These are phyloP conservation scores for Meloidogyne floridensis DNA, from an alignment of 1,140 invertebrate genomes.

Conservation along the genomic window DNA sequence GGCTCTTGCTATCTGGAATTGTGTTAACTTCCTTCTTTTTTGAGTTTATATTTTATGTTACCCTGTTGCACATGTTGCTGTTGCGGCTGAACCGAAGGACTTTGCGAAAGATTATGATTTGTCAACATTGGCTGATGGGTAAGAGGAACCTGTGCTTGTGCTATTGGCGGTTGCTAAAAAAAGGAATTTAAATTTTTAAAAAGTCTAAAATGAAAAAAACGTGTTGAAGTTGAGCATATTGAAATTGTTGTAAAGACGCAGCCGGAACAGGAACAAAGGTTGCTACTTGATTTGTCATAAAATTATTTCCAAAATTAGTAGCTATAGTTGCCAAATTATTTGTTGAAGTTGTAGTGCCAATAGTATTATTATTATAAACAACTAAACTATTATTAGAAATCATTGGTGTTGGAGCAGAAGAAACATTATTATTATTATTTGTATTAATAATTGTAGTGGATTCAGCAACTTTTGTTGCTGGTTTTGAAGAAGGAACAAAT, in stretches of 20 bases:
- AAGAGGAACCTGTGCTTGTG: not conserved
- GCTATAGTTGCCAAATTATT: not conserved
- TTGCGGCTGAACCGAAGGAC: not conserved
- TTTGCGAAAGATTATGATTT: not conserved
- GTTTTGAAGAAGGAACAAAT: slow-evolving; percentile 15
- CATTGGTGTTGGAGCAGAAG: slow-evolving; percentile 12
- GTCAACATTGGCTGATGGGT: not conserved
- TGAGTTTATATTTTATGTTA: not conserved
- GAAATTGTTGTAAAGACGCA: not conserved
- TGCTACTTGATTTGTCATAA: slow-evolving; percentile 6
- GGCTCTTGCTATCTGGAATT: too few relatives aligned
- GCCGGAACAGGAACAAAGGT: slow-evolving; percentile 14
- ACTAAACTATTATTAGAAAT: slow-evolving; percentile 18
- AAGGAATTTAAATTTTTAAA: slow-evolving; percentile 1
- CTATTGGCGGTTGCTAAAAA: not conserved
- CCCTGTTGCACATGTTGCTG: not conserved
- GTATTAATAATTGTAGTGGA: not conserved
- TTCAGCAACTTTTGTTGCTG: not conserved
- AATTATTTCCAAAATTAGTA: not conserved
- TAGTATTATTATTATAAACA: not conserved
- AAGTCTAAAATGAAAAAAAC: not conserved
- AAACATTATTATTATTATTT: not conserved
- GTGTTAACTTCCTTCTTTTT: too few relatives aligned
- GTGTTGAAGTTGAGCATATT: not conserved
- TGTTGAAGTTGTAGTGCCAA: not conserved